These are phyloP conservation scores for Zaprionus obscuricornis DNA, from an alignment of 2,888 invertebrate species.

Conservation along the genomic window DNA sequence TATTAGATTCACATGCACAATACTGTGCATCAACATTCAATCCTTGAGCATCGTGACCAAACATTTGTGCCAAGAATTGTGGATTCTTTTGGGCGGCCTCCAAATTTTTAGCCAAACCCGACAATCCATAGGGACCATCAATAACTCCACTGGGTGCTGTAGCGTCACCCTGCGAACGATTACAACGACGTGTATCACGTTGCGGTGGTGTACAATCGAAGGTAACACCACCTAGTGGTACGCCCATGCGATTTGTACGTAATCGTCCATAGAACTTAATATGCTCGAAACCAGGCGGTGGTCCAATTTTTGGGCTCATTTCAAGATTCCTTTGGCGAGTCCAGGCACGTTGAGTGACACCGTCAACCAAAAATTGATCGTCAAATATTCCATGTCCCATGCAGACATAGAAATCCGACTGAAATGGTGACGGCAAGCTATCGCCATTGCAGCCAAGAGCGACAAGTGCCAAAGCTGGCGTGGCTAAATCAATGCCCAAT, in stretches of 20 bases:
- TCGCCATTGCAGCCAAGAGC: too few species aligned
- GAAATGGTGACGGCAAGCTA: conserved; percentile 7
- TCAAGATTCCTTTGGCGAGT: background rate
- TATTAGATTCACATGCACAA: conserved; percentile 2
- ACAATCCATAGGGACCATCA: conserved; percentile 38
- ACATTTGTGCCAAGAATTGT: conserved; percentile 14
- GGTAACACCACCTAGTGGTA: conserved; percentile 53
- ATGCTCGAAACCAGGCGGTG: conserved; percentile 51
- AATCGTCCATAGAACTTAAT: conserved; percentile 37
- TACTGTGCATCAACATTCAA: conserved; percentile 17
- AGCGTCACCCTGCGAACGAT: background rate
- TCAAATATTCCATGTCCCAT: conserved; percentile 37
- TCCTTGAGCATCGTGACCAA: conserved; percentile 27
- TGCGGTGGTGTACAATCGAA: conserved; percentile 31
- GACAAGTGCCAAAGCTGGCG: conserved; percentile 7
- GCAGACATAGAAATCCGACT: background rate
- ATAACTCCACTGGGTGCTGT: background rate
- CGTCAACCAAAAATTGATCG: conserved; percentile 38
- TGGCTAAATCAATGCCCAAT: background rate
- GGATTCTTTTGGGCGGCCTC: conserved; percentile 15
- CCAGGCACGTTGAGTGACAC: conserved; percentile 38
- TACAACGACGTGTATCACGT: background rate
- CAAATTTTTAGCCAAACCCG: conserved; percentile 45
- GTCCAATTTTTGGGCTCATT: background rate
- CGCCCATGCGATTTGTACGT: conserved; percentile 48